Conservation (phyloP, 2,888 invertebrate genomes). For the Notocelia uddmanniana region DNA sequence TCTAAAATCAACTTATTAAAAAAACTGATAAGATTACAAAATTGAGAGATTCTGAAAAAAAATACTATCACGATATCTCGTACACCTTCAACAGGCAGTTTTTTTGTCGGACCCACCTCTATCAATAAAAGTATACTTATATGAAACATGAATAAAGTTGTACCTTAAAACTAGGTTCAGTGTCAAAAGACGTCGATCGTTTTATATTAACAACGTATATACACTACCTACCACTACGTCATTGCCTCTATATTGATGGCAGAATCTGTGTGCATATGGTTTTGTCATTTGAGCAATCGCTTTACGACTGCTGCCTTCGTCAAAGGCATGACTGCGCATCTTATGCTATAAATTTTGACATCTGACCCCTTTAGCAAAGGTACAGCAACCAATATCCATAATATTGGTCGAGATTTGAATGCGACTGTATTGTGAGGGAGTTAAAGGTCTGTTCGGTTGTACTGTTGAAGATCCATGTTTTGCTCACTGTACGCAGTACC, state of each 20-base stretch:
- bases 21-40: too few species aligned
- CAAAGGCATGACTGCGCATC: constrained; percentile 30
- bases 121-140: too few species aligned
- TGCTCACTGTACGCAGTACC: constrained; percentile 21
- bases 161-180: neutral
- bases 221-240: neutral
- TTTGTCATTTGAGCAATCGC: neutral
- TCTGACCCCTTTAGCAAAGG: constrained; percentile 21
- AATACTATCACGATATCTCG: too few species aligned
- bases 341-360: constrained; percentile 23
- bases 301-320: constrained; percentile 17
- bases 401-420: neutral
- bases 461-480: neutral
- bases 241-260: neutral
- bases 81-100: too few species aligned
- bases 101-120: too few species aligned
- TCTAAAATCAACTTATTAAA: too few species aligned
- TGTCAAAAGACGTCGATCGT: neutral
- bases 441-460: neutral
- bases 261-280: neutral
- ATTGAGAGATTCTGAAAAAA: too few species aligned
- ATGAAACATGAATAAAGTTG: too few species aligned
- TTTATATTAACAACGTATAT: too few species aligned
- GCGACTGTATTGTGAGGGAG: neutral
- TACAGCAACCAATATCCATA: constrained; percentile 3